Conservation (phyloP, 2,888 invertebrate genomes). For the Euzophera pinguis region DNA sequence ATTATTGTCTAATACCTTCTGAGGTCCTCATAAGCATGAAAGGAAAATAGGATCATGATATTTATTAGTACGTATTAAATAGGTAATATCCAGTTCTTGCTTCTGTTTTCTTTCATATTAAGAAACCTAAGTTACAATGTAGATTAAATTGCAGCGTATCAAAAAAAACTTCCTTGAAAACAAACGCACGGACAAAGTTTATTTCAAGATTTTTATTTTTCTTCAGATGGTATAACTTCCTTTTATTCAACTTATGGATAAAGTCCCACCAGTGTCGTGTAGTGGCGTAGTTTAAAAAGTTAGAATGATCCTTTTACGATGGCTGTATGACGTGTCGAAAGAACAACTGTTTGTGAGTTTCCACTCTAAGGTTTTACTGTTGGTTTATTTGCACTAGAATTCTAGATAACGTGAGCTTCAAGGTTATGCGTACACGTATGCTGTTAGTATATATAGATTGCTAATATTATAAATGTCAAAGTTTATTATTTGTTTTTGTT, state of each 20-base stretch:
- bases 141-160: background rate
- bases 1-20: no score
- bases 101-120: background rate
- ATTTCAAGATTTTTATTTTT: background rate
- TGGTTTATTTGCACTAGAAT: slow-evolving; percentile 3
- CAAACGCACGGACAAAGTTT: background rate
- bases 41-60: no score
- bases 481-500: no score
- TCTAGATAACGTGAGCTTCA: background rate
- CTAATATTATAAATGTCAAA: no score
- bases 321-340: slow-evolving; percentile 3
- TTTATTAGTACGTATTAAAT: no score
- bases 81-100: no score
- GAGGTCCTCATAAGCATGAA: no score
- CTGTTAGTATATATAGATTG: no score
- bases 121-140: background rate
- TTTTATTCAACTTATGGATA: background rate
- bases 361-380: background rate
- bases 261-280: background rate
- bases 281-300: slow-evolving; percentile 10
- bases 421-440: background rate
- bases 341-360: slow-evolving; percentile 8
- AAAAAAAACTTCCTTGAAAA: background rate
- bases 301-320: slow-evolving; percentile 6
- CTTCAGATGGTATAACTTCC: background rate